Evolutionary conservation across 2,797 vertebrate genomes (phyloP).

Genomic region (Anas bahamensis): DNA sequence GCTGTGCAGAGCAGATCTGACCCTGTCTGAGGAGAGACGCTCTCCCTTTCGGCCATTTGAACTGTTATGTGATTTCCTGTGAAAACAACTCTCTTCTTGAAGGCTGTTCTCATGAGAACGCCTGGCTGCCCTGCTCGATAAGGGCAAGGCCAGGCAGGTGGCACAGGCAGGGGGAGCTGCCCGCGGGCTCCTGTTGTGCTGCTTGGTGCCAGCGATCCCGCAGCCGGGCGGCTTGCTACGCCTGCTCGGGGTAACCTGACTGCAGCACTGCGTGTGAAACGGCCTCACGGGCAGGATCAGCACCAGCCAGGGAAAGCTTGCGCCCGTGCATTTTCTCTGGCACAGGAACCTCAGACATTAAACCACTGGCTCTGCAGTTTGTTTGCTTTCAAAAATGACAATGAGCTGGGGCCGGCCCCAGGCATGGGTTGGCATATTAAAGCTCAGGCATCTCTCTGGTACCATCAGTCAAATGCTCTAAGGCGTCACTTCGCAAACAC

Average conservation of each 20-base stretch:
- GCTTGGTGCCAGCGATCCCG: neutral
- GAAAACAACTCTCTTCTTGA: neutral
- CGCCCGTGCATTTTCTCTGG: neutral
- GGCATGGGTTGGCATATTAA: neutral
- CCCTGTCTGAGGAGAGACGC: neutral
- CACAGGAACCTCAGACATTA: neutral
- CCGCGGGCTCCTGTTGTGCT: fast-evolving
- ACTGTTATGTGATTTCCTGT: neutral
- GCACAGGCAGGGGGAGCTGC: neutral
- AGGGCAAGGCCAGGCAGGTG: neutral
- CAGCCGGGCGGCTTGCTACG: fast-evolving
- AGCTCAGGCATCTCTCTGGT: neutral
- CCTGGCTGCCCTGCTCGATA: neutral
- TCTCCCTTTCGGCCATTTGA: neutral
- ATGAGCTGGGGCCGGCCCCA: fast-evolving
- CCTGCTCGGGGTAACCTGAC: neutral
- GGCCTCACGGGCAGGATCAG: fast-evolving
- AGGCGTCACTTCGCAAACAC: neutral
- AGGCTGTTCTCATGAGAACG: neutral
- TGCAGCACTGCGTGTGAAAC: neutral
- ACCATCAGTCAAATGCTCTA: fast-evolving
- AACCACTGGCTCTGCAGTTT: neutral
- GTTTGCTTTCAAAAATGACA: neutral
- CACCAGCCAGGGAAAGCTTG: neutral
- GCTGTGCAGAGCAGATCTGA: fast-evolving